Evolutionary conservation across 2,888 invertebrate species (phyloP).

Genomic region (Mamestra brassicae): DNA sequence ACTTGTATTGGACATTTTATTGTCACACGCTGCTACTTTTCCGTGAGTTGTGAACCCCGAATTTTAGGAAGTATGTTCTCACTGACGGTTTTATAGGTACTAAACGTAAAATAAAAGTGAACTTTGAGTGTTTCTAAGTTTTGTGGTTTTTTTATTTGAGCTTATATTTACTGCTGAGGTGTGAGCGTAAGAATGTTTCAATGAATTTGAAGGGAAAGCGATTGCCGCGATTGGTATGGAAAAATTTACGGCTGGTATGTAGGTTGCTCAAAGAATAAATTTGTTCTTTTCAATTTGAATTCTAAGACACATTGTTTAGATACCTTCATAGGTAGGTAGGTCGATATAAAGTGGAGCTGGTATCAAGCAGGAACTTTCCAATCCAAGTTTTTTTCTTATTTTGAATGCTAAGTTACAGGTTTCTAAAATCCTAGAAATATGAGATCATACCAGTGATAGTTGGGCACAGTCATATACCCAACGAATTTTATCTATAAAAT

Average conservation of each 20-base stretch:
- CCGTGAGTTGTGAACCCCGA: conserved; percentile 83
- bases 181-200: conserved; percentile 63
- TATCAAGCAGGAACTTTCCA: background rate
- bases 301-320: conserved; percentile 39
- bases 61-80: conserved; percentile 84
- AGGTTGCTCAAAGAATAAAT: conserved; percentile 33
- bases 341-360: background rate
- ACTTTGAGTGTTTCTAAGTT: conserved; percentile 84
- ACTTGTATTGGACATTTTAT: conserved; percentile 89
- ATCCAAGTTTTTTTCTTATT: background rate
- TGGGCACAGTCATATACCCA: conserved; percentile 58
- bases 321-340: background rate
- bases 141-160: conserved; percentile 76
- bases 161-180: conserved; percentile 71
- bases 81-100: conserved; percentile 87
- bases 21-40: conserved; percentile 86
- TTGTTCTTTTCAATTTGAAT: conserved; percentile 41
- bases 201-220: conserved; percentile 53
- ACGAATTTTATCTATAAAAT: conserved; percentile 68
- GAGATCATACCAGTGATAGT: conserved; percentile 37
- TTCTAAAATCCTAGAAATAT: conserved; percentile 13
- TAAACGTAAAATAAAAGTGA: conserved; percentile 85
- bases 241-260: conserved; percentile 37
- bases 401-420: background rate
- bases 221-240: conserved; percentile 35